Conservation (phyloP, 1,140 invertebrate genomes). For the Achatina immaculata region DNA sequence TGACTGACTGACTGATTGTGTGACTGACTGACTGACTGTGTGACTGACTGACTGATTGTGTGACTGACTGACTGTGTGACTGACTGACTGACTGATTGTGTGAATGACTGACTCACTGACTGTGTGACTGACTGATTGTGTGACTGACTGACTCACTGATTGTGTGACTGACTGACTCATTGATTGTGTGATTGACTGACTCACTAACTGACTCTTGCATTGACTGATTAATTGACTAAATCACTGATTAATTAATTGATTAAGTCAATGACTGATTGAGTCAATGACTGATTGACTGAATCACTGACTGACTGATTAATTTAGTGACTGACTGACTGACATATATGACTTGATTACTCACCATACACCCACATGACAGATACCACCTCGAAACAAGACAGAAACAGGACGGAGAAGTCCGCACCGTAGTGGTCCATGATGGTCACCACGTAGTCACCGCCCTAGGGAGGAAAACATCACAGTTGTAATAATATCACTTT, state of each 20-base stretch:
- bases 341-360: constrained; percentile 44
- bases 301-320: constrained; percentile 14
- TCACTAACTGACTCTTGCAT: background rate
- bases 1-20: background rate
- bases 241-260: background rate
- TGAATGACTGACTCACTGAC: constrained; percentile 10
- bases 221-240: too few species aligned
- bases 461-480: constrained; percentile 54
- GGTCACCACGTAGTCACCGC: constrained; percentile 70
- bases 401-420: constrained; percentile 70
- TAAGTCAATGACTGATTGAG: background rate
- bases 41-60: too few species aligned
- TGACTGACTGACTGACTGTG: too few species aligned
- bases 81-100: constrained; percentile 6
- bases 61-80: constrained; percentile 14
- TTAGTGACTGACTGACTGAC: constrained; percentile 4
- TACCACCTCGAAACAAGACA: constrained; percentile 70
- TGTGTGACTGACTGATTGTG: constrained; percentile 10
- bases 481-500: too few species aligned
- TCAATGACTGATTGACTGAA: constrained; percentile 7
- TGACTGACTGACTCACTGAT: constrained; percentile 10
- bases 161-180: background rate
- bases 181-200: too few species aligned
- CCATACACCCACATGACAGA: constrained; percentile 73
- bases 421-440: constrained; percentile 73